Base-by-base conservation (phyloP, 2,797 vertebrate genomes). In the Pantherophis vulpinus region DNA sequence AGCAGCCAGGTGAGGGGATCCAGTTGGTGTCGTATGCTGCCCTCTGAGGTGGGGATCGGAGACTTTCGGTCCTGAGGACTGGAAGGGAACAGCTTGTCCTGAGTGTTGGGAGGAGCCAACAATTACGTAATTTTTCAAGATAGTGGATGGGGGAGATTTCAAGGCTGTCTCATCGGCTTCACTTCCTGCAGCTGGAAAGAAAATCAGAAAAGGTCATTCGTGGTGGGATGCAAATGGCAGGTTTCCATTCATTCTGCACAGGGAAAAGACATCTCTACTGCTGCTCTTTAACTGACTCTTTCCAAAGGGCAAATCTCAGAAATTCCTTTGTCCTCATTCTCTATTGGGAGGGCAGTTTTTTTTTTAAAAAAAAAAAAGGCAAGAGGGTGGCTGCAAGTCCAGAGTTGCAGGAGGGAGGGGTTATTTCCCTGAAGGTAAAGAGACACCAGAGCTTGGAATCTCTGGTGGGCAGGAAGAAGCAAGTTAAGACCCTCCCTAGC, bases 1-100 rank as follows among this genome's bases (percentile, higher is more conserved):
- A 0, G 98, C 98, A 96, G 98, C 98, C 91, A 99, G 96, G 95
- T 99, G 99, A 56, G 99, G 99, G 87, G 99, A 99, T 92, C 98
- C 98, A 0, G 98, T 98, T 93, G 98, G 94, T 2, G 99, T 99
- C 93, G 98, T 95, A 87, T 98, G 98, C 96, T 98, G 98, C 95
- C 98, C 98, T 97, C 98, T 97, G 92, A 96, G 93, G 13, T 96
- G 94, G 13, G 97, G 91, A 83, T 98, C 98, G 0, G 94, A 60
- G 90, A 90, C 93, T 95, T 98, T 98, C 96, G 97, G 96, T 23
- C 97, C 90, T 88, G 97, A 94, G 86, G 97, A 94, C 92, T 98
- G 98, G 96, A 98, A 98, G 96, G 97, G 96, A 89, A 96, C 95
- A 32, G 97, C 96, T 96, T 97, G 97, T 97, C 98, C 98, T 98